These are phyloP conservation scores for Anorthoa munda DNA, from an alignment of 2,888 invertebrate genomes.

Conservation along the genomic window DNA sequence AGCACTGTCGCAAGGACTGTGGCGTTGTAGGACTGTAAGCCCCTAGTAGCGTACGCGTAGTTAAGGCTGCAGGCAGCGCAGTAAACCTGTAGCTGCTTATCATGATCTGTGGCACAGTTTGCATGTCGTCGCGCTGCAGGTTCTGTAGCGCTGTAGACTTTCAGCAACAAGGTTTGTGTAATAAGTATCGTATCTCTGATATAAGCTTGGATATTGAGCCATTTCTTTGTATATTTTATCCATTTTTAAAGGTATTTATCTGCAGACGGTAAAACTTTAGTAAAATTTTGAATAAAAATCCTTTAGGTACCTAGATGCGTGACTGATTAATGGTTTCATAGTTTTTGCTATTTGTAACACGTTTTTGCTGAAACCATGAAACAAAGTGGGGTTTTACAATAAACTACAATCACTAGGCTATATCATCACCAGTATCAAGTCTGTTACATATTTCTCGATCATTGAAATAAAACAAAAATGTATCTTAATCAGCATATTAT, in stretches of 20 bases:
- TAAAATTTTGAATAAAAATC: not conserved
- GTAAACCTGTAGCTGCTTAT: not conserved
- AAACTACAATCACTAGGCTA: too few species aligned
- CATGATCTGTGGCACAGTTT: too few species aligned
- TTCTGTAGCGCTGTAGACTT: not conserved
- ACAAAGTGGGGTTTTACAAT: too few species aligned
- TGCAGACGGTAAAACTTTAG: not conserved
- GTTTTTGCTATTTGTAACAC: too few species aligned
- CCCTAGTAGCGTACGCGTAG: not conserved
- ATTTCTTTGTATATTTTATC: too few species aligned
- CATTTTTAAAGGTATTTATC: not conserved
- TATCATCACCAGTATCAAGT: too few species aligned
- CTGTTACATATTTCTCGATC: not conserved
- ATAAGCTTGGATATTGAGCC: too few species aligned
- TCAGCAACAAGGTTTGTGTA: not conserved
- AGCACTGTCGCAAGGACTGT: not conserved
- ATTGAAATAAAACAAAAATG: conserved; percentile 56
- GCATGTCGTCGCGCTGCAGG: not conserved
- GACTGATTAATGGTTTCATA: not conserved
- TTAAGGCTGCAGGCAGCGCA: not conserved
- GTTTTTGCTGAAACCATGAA: too few species aligned
- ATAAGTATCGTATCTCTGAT: too few species aligned
- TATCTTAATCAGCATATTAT: conserved; percentile 56
- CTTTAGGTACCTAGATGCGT: not conserved
- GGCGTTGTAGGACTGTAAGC: too few species aligned